phyloP scores from a whole-genome alignment of 2,113 vertebrate species.

The Chinchilla lanigera region DNA sequence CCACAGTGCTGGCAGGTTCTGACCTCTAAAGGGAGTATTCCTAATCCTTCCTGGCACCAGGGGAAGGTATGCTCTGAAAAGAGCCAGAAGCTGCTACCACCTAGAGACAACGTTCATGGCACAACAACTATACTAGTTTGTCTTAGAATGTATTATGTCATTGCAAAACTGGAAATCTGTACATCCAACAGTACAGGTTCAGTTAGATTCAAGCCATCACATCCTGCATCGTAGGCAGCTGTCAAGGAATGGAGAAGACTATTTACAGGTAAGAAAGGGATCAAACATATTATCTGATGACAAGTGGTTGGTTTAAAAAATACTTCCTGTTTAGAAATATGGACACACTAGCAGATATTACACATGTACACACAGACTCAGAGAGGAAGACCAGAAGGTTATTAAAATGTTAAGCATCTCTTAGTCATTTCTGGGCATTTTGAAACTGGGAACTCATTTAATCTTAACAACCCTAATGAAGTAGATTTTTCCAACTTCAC shows the following conservation, averaged over 20 bases:
- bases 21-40: neutral
- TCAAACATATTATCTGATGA: neutral
- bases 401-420: neutral
- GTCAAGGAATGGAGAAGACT: neutral
- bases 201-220: neutral
- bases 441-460: neutral
- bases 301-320: constrained; percentile 4
- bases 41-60: neutral
- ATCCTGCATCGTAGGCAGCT: neutral
- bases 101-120: neutral
- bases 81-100: neutral
- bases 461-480: neutral
- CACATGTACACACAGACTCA: neutral
- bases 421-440: neutral
- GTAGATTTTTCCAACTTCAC: neutral
- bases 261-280: neutral
- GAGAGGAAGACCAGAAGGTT: neutral
- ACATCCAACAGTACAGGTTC: neutral
- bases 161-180: neutral
- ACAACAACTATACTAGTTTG: neutral
- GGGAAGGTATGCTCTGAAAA: neutral
- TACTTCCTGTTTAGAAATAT: neutral
- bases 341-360: neutral
- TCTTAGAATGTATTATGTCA: neutral
- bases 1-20: neutral